Evolutionary conservation across 2,888 invertebrate species (phyloP).

Genomic region (Bhutanitis thaidina): DNA sequence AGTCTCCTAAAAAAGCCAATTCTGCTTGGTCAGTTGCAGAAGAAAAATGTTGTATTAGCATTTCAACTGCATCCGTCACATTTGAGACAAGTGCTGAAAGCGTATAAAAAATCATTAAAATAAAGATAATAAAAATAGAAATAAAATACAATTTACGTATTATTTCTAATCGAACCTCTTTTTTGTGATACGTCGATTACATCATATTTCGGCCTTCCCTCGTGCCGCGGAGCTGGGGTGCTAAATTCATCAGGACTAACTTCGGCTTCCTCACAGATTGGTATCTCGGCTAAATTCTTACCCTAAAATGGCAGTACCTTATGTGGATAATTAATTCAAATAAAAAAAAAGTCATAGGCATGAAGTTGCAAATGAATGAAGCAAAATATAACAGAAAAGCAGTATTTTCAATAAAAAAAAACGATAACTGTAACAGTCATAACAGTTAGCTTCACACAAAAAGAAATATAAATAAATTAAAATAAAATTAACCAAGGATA

Average conservation of each 20-base stretch:
- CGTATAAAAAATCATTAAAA: background rate
- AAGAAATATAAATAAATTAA: conserved; percentile 24
- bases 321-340: conserved; percentile 24
- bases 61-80: conserved; percentile 87
- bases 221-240: conserved; percentile 66
- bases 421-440: conserved; percentile 23
- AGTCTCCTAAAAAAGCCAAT: conserved; percentile 79
- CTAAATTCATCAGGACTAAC: conserved; percentile 80
- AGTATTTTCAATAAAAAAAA: conserved; percentile 22
- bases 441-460: conserved; percentile 10
- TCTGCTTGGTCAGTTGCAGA: conserved; percentile 82
- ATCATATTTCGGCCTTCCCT: conserved; percentile 63
- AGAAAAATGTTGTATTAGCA: conserved; percentile 86
- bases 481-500: conserved; percentile 59
- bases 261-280: conserved; percentile 83
- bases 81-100: conserved; percentile 84
- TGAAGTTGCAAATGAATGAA: conserved; percentile 19
- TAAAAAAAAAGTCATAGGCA: background rate
- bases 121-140: background rate
- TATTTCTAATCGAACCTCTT: conserved; percentile 52
- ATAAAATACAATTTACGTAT: background rate
- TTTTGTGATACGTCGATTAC: conserved; percentile 81
- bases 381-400: conserved; percentile 18
- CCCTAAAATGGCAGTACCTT: conserved; percentile 49
- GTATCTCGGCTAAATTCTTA: conserved; percentile 81